Conservation (phyloP, 2,888 invertebrate genomes). For the Cotesia congregata region DNA sequence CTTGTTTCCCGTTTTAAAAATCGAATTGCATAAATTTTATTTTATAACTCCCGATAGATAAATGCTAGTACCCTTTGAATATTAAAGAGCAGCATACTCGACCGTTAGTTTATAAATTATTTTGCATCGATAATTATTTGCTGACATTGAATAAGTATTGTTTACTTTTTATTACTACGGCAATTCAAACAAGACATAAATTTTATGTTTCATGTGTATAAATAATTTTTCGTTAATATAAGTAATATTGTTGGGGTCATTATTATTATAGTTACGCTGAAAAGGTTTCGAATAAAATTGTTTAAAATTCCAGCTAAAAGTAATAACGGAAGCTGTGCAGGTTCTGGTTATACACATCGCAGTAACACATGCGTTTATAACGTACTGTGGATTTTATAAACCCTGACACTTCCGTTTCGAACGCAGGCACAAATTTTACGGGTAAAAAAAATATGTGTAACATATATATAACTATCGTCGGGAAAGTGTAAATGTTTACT, state of each 20-base stretch:
- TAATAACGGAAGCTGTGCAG: slow-evolving; percentile 22
- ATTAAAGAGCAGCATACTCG: neutral
- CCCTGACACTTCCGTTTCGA: slow-evolving; percentile 49
- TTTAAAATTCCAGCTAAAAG: slow-evolving; percentile 28
- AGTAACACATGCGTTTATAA: slow-evolving; percentile 19
- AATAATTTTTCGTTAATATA: neutral
- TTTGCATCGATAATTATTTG: neutral
- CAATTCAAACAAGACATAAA: neutral
- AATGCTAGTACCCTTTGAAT: neutral
- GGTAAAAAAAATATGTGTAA: slow-evolving; percentile 31
- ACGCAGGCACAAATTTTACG: slow-evolving; percentile 31
- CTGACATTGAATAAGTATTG: neutral
- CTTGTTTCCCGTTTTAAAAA: slow-evolving; percentile 21
- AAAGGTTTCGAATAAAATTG: neutral
- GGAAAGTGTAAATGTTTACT: slow-evolving; percentile 42
- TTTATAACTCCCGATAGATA: neutral
- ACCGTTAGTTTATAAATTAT: slow-evolving; percentile 7
- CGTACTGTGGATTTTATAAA: slow-evolving; percentile 40
- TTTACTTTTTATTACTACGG: neutral
- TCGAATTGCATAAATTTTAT: slow-evolving; percentile 33
- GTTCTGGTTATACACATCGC: slow-evolving; percentile 14
- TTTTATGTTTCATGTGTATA: neutral
- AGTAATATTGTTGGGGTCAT: too few relatives aligned
- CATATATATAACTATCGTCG: slow-evolving; percentile 34
- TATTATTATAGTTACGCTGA: slow-evolving; percentile 7